These are phyloP conservation scores for Drosophila sp. DNA, from an alignment of 1,140 invertebrate genomes.

Conservation along the genomic window DNA sequence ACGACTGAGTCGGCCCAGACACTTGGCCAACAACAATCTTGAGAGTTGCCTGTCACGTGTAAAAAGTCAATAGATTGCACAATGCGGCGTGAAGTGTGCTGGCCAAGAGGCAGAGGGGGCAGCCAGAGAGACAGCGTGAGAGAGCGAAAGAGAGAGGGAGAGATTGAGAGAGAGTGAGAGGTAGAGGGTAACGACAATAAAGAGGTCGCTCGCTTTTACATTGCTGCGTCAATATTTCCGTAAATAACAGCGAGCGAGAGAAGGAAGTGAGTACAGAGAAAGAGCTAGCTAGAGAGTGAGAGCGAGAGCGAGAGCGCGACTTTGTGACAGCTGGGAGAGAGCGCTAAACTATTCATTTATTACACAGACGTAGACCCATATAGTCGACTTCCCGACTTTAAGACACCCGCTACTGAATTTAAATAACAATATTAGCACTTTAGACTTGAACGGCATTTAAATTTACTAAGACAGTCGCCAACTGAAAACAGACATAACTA, in stretches of 20 bases:
- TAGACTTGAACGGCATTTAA: no score
- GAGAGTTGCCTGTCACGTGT: slow-evolving; percentile 78
- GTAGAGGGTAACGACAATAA: slow-evolving; percentile 31
- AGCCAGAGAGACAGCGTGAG: no score
- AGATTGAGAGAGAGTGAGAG: not conserved
- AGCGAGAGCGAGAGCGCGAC: slow-evolving; percentile 18
- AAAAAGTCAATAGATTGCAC: slow-evolving; percentile 82
- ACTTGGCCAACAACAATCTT: slow-evolving; percentile 53
- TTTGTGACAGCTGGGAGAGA: slow-evolving; percentile 37
- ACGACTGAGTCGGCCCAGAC: slow-evolving; percentile 60
- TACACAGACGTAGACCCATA: slow-evolving; percentile 22
- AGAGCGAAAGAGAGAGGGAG: not conserved
- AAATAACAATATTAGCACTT: no score
- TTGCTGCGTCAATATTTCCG: slow-evolving; percentile 74
- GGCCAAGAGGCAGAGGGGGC: not conserved
- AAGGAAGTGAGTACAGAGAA: slow-evolving; percentile 11
- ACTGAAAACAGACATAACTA: no score
- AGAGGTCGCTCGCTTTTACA: slow-evolving; percentile 76
- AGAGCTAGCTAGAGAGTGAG: slow-evolving; percentile 31
- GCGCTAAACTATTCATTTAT: slow-evolving; percentile 51
- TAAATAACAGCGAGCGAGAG: slow-evolving; percentile 51
- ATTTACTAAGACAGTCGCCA: no score
- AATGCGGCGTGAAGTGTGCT: slow-evolving; percentile 75
- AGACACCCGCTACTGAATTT: no score
- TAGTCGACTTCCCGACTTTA: no score